A percentile compares a stretch with the other conserved stretches of the same genome.
Conservation (phyloP, 2,888 invertebrate genomes). For the Busseola fusca region DNA sequence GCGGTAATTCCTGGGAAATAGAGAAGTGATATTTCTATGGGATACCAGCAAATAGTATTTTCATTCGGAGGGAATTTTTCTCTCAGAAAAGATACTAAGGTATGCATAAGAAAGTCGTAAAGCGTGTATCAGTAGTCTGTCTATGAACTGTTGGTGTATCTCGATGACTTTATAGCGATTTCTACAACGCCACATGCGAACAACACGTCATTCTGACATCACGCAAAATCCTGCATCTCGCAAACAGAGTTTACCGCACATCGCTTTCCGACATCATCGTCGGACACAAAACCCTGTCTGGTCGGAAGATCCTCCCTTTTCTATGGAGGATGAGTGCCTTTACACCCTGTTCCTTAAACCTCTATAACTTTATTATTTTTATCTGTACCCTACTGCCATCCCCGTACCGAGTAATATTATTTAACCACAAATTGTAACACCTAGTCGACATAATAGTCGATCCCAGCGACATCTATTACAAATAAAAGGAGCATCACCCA, state of each 20-base stretch:
- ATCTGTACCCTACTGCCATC: not conserved
- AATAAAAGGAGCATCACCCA: slow-evolving; percentile 73
- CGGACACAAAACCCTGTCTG: too few relatives aligned
- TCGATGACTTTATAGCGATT: too few relatives aligned
- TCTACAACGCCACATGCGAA: too few relatives aligned
- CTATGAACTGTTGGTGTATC: not conserved
- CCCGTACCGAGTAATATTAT: slow-evolving; percentile 28
- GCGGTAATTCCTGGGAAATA: not conserved
- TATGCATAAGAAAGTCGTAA: not conserved
- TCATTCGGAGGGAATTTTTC: not conserved
- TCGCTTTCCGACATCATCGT: too few relatives aligned
- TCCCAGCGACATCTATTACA: slow-evolving; percentile 57
- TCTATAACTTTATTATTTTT: slow-evolving; percentile 13
- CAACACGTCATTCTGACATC: too few relatives aligned
- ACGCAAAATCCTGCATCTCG: too few relatives aligned
- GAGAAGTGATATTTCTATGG: not conserved
- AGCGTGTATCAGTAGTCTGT: not conserved
- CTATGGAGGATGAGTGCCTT: too few relatives aligned
- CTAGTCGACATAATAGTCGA: slow-evolving; percentile 40
- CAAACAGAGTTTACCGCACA: too few relatives aligned
- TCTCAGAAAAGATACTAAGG: not conserved
- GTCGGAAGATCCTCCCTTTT: too few relatives aligned
- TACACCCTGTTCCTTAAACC: too few relatives aligned
- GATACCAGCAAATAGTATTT: not conserved
- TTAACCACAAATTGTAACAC: slow-evolving; percentile 33